Conservation (phyloP, 2,888 invertebrate genomes). For the Pomacea canaliculata region DNA sequence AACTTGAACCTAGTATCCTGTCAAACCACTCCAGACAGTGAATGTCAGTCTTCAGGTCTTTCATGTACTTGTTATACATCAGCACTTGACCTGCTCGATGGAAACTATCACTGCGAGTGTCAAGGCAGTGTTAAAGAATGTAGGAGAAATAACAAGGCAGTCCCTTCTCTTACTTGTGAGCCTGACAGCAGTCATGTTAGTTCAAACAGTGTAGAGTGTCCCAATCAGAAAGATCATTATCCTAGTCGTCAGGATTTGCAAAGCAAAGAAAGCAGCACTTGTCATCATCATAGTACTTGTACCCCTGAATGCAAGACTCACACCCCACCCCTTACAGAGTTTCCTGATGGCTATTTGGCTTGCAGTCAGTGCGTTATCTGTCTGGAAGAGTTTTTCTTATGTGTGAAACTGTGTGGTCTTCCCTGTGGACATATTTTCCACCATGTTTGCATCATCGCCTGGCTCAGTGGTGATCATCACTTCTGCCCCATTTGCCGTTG, state of each 20-base stretch:
- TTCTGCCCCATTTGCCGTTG: conserved; percentile 74
- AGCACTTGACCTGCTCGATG: conserved; percentile 42
- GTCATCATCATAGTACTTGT: too few species aligned
- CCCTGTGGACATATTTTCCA: conserved; percentile 74
- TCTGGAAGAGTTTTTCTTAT: conserved; percentile 70
- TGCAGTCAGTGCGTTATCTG: conserved; percentile 73
- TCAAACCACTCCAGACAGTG: neutral
- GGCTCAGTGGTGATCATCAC: conserved; percentile 73
- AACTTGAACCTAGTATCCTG: neutral
- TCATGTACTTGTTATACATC: neutral
- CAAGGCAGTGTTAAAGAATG: neutral
- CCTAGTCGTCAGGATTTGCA: neutral
- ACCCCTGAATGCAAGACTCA: too few species aligned
- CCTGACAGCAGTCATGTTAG: neutral
- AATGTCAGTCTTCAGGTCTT: neutral
- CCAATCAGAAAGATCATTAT: neutral
- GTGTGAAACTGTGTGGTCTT: conserved; percentile 70
- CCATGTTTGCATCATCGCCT: conserved; percentile 72
- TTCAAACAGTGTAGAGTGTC: neutral
- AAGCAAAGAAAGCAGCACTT: neutral
- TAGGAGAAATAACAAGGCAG: neutral
- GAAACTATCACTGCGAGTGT: conserved; percentile 48
- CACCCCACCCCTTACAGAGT: neutral
- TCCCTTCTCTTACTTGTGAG: neutral
- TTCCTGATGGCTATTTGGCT: conserved; percentile 65